Evolutionary conservation across 1,140 invertebrate genomes (phyloP).

Genomic region (Acyrthosiphon pisum): DNA sequence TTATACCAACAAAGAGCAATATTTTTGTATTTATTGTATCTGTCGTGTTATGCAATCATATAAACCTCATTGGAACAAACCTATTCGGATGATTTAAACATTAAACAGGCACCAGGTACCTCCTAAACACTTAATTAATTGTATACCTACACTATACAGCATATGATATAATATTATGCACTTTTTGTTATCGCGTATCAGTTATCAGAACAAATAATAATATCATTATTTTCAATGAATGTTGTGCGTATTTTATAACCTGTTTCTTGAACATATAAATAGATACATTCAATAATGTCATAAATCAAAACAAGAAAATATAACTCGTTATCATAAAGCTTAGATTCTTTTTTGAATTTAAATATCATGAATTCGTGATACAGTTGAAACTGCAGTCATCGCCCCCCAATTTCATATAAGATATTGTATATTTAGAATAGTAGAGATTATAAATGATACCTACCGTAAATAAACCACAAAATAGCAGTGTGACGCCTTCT

Average conservation of each 20-base stretch:
- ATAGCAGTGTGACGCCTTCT: constrained; percentile 27
- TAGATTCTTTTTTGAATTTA: background rate
- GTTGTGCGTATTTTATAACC: background rate
- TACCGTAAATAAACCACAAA: background rate
- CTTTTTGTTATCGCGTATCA: background rate
- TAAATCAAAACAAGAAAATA: constrained; percentile 8
- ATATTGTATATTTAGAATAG: background rate
- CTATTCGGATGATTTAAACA: background rate
- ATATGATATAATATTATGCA: background rate
- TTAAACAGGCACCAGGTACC: background rate
- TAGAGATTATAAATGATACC: constrained; percentile 3
- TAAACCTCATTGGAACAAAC: background rate
- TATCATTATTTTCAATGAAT: background rate
- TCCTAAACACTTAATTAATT: no score
- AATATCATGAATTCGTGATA: background rate
- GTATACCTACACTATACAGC: background rate
- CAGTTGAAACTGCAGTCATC: constrained; percentile 11
- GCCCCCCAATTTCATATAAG: background rate
- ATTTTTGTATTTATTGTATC: background rate
- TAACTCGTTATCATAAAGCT: background rate
- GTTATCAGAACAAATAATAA: background rate
- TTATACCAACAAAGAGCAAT: background rate
- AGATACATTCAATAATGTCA: background rate
- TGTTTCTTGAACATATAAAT: background rate
- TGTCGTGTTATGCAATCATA: background rate